Evolutionary conservation across 2,113 vertebrate species (phyloP).

Genomic region (Aldabrachelys gigantea): DNA sequence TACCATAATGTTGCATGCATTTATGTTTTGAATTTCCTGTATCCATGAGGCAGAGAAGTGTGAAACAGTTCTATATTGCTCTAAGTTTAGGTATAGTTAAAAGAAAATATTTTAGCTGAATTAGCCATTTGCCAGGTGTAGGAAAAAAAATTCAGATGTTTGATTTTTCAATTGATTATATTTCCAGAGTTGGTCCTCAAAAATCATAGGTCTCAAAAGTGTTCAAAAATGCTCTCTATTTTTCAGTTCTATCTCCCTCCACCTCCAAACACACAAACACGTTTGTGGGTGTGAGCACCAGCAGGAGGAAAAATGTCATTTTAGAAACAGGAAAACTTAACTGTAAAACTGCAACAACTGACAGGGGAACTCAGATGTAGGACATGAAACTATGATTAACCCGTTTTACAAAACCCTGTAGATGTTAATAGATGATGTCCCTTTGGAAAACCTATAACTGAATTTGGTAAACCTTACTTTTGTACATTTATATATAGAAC

Average conservation of each 20-base stretch:
- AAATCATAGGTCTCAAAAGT: background rate
- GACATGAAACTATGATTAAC: background rate
- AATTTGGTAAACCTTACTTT: background rate
- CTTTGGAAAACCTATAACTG: background rate
- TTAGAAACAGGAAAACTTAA: background rate
- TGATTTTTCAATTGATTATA: background rate
- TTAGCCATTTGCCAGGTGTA: background rate
- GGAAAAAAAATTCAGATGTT: constrained; percentile 1
- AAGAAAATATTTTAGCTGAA: constrained; percentile 28
- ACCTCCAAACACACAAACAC: background rate
- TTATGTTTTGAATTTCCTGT: constrained; percentile 47
- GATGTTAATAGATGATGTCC: background rate
- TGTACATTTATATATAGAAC: background rate
- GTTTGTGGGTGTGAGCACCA: background rate
- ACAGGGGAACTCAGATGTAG: background rate
- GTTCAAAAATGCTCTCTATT: background rate
- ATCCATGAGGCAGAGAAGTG: constrained; percentile 45
- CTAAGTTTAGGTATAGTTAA: background rate
- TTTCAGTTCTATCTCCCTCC: background rate
- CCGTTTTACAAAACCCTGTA: background rate
- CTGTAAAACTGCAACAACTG: fast-evolving
- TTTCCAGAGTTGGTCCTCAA: background rate
- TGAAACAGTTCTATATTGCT: constrained; percentile 16
- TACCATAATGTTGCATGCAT: constrained; percentile 39
- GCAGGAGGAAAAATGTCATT: background rate